Base-by-base conservation (phyloP, 2,797 vertebrate genomes). In the Garrulus glandarius region DNA sequence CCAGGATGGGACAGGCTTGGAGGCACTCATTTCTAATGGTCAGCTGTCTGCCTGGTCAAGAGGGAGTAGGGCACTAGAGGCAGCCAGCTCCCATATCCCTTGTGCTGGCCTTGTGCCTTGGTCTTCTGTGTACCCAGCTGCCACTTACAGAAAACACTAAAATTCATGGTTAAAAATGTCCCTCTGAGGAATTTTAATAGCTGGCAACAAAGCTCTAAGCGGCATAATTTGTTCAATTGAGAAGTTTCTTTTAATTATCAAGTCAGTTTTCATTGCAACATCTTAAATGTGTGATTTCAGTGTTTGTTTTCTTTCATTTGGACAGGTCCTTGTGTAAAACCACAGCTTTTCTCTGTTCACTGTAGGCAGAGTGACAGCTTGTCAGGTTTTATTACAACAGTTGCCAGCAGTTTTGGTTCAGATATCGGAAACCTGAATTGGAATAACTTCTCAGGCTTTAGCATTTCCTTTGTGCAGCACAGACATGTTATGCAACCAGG, bases 11-110 rank as follows among this genome's bases (percentile, higher is more conserved):
- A 57, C 34, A 70, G 77, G 74, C 88, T 34, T 41, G 78, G 70
- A 85, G 75, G 53, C 55, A 44, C 57, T 81, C 24, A 7, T 87
- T 37, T 57, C 55, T 85, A 59, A 70, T 77, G 95, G 88, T 93
- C 94, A 46, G 85, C 88, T 84, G 63, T 77, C 91, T 96, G 91
- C 88, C 82, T 84, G 95, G 71, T 86, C 79, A 85, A 41, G 82
- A 87, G 43, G 44, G 74, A 86, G 68, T 59, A 86, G 76, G 69
- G 47, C 71, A 49, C 18, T 2, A 4, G 65, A 68, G 76, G 52
- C 83, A 93, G 61, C 39, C 52, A 57, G 71, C 39, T 67, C 67
- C 21, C 17, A 14, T 53, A 46, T 50, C 2, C 6, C 70, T 34
- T 32, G 27, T 71, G 26, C 80, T 90, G 82, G 86, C 61, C 43